These are phyloP conservation scores for Neuroscelio doddi DNA, from an alignment of 2,888 invertebrate species.

Conservation along the genomic window DNA sequence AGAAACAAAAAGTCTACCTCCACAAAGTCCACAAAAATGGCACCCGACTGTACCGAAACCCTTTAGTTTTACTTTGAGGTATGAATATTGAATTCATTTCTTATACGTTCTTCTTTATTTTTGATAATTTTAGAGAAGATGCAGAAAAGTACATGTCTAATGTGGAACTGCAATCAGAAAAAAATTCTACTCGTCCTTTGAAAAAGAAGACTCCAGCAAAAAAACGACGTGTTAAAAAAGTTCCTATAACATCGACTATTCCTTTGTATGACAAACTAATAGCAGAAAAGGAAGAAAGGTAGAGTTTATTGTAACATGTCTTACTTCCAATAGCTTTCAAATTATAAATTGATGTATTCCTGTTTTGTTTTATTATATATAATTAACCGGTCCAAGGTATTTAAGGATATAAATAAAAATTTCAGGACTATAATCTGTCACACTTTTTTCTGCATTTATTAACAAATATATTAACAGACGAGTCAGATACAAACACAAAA, in stretches of 20 bases:
- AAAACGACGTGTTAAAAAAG: conserved; percentile 77
- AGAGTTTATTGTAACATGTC: too few relatives aligned
- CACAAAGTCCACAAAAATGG: conserved; percentile 64
- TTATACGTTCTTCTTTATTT: too few relatives aligned
- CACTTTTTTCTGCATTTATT: conserved; percentile 1
- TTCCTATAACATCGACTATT: conserved; percentile 81
- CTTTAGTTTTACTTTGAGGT: conserved; percentile 82
- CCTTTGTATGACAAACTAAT: conserved; percentile 82
- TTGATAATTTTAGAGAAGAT: conserved; percentile 76
- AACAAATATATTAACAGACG: too few relatives aligned
- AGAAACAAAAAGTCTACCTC: conserved; percentile 66
- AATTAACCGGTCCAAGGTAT: too few relatives aligned
- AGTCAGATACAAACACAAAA: too few relatives aligned
- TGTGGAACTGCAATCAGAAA: conserved; percentile 68
- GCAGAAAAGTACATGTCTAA: conserved; percentile 76
- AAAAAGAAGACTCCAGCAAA: conserved; percentile 67
- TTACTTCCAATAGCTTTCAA: too few relatives aligned
- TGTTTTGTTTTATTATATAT: too few relatives aligned
- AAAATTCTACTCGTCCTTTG: conserved; percentile 29
- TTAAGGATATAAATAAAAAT: too few relatives aligned
- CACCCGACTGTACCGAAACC: conserved; percentile 78
- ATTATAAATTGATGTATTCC: neutral
- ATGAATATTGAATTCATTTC: conserved; percentile 28
- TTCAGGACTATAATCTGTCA: too few relatives aligned
- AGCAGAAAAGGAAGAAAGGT: conserved; percentile 83